Conservation (phyloP, 2,113 vertebrate species). For the Pseudolaguvia tuberculata region DNA sequence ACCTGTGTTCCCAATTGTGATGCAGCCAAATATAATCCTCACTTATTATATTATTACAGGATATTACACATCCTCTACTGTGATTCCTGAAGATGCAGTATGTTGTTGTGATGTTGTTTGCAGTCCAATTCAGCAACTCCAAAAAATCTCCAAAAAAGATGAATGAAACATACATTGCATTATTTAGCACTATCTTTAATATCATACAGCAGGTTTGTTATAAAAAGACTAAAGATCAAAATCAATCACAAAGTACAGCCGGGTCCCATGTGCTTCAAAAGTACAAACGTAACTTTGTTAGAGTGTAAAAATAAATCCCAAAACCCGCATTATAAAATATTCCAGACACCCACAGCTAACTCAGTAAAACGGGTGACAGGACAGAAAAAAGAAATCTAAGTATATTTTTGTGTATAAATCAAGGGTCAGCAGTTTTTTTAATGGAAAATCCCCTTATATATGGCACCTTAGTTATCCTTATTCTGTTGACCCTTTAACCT, state of each 20-base stretch:
- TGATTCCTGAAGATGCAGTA: too few species aligned
- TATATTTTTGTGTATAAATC: not conserved
- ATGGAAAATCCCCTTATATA: not conserved
- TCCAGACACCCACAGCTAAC: not conserved
- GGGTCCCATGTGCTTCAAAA: slow-evolving; percentile 3
- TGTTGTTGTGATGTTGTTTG: too few species aligned
- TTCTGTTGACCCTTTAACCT: slow-evolving; percentile 27
- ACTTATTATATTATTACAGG: too few species aligned
- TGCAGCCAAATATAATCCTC: too few species aligned
- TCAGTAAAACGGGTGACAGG: not conserved
- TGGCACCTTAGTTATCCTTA: not conserved
- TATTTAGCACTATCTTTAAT: too few species aligned
- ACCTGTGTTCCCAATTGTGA: too few species aligned
- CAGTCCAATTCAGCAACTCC: too few species aligned
- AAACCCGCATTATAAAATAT: not conserved
- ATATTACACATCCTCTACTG: too few species aligned
- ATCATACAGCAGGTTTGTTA: not conserved
- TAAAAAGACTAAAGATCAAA: slow-evolving; percentile 18
- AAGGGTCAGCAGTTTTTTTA: not conserved
- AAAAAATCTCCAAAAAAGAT: too few species aligned
- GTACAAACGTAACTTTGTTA: not conserved
- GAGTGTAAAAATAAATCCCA: not conserved
- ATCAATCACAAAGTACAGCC: not conserved
- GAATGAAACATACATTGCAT: too few species aligned
- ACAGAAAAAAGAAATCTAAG: slow-evolving; percentile 11